Evolutionary conservation across 2,797 vertebrate genomes (phyloP).

Genomic region (Trachurus trachurus): DNA sequence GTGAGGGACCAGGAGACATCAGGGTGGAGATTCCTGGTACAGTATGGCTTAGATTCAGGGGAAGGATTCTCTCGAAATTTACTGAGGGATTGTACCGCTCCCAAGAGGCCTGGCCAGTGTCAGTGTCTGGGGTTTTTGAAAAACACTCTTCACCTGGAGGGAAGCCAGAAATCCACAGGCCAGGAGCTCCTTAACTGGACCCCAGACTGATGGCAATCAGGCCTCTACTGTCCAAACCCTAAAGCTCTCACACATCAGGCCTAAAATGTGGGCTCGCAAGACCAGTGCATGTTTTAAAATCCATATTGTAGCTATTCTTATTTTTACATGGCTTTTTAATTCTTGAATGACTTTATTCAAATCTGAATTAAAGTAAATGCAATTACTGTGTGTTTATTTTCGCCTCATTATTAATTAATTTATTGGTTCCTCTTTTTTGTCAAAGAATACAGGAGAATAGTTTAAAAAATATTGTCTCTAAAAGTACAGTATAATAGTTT

Average conservation of each 20-base stretch:
- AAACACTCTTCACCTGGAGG: conserved; percentile 6
- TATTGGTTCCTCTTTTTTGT: neutral
- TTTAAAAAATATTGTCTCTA: neutral
- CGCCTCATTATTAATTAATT: neutral
- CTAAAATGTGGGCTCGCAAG: neutral
- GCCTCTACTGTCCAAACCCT: neutral
- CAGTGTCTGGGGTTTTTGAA: neutral
- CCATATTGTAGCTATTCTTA: neutral
- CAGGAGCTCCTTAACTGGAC: neutral
- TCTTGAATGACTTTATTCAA: neutral
- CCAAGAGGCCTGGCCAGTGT: neutral
- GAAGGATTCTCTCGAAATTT: conserved; percentile 3
- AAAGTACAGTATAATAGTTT: neutral
- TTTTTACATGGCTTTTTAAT: neutral
- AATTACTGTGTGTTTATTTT: conserved; percentile 3
- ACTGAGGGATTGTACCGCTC: neutral
- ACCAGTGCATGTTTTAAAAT: neutral
- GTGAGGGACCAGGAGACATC: conserved; percentile 51
- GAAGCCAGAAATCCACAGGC: neutral
- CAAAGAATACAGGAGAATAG: neutral
- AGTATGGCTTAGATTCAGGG: neutral
- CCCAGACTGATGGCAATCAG: neutral
- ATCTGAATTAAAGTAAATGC: neutral
- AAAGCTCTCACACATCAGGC: neutral
- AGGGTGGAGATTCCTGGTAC: neutral